phyloP scores from a whole-genome alignment of 2,113 vertebrate species.

The Nettapus auritus region DNA sequence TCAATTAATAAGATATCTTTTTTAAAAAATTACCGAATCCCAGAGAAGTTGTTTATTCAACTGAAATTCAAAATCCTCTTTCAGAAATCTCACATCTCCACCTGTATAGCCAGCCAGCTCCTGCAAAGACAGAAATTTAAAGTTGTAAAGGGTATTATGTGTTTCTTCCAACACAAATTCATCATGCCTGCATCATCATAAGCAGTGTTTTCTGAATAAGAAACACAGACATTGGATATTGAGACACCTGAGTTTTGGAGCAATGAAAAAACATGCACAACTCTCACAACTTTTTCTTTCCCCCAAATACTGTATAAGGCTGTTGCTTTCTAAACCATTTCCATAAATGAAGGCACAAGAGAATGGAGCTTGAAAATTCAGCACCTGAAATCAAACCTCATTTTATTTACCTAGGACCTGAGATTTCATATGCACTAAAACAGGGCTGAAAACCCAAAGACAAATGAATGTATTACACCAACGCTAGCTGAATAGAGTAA shows the following conservation, averaged over 20 bases:
- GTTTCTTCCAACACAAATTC: not conserved
- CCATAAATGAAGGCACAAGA: not conserved
- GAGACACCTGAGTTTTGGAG: not conserved
- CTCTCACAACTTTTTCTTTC: not conserved
- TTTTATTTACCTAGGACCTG: not conserved
- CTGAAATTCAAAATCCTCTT: conserved; percentile 95
- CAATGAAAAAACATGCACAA: not conserved
- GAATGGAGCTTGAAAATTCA: not conserved
- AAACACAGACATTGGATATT: not conserved
- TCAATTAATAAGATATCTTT: not conserved
- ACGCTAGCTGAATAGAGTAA: not conserved
- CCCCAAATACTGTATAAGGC: not conserved
- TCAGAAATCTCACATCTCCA: conserved; percentile 92
- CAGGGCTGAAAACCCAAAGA: not conserved
- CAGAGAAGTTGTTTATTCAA: conserved; percentile 86
- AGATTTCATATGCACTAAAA: not conserved
- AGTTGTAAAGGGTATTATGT: not conserved
- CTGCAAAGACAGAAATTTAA: conserved; percentile 64
- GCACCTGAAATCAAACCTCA: not conserved
- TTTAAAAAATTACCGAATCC: conserved; percentile 83
- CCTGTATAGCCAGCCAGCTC: conserved; percentile 94
- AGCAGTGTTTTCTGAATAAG: not conserved
- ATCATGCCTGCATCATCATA: not conserved
- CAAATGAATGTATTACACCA: not conserved
- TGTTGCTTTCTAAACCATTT: not conserved